Base-by-base conservation (phyloP, 2,888 invertebrate species). In the Tenthredo scrophulariae region DNA sequence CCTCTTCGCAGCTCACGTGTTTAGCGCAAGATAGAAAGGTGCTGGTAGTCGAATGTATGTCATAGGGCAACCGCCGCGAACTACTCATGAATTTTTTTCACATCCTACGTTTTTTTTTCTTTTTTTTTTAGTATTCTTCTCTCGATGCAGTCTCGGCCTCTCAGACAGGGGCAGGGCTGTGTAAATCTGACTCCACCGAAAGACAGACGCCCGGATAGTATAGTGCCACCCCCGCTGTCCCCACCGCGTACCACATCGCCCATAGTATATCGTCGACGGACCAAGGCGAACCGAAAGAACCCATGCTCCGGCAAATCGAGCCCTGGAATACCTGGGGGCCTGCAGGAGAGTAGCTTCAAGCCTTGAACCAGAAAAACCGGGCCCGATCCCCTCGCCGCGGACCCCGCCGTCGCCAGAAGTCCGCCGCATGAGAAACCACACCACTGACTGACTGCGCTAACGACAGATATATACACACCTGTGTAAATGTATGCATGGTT, bases 291-390 rank as follows among this genome's bases (percentile, higher is more conserved):
- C 22, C 62, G n/a, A 54, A 58, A 79, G 58, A 50, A 46, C 85
- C 87, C 85, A 10, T 84, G 83, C 86, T 83, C 75, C 72, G 58
- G 74, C 84, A 86, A 88, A 88, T 88, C 86, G 87, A 88, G 87
- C 87, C 88, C 87, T 87, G 87, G 86, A 88, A 88, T 88, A 87
- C 87, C 89, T 89, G 86, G 88, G 88, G 89, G 87, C 87, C 86
- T 83, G 83, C 87, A 86, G 86, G 87, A 87, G 88, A 89, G 88
- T 83, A 67, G 85, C 80, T 86, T 84, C 85, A 62, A 84, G 85
- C 72, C 85, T 84, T 70, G 85, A 92, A 92, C 92, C 92, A 92
- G 92, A 92, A 92, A 92, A 92, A 92, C 92, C 92, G 92, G 92
- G 91, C 91, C 88, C 85, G 85, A 87, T 84, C 88, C 86, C 87